Evolutionary conservation across 1,140 invertebrate genomes (phyloP).

Genomic region (Drosophila ficusphila): DNA sequence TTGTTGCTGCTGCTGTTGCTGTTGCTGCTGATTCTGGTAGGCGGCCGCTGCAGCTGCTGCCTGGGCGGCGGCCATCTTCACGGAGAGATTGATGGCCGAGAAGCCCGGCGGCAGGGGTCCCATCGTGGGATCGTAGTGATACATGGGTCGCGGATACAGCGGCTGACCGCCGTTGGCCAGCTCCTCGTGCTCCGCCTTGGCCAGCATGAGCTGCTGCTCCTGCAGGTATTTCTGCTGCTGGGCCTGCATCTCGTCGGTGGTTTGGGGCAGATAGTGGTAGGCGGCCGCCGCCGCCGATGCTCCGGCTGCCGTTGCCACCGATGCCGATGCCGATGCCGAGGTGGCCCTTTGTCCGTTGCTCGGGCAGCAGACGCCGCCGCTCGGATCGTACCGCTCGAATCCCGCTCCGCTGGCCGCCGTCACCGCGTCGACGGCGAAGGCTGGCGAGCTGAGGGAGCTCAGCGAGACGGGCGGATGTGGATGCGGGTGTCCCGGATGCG

Average conservation of each 20-base stretch:
- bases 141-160: constrained; percentile 91
- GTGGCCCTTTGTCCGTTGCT: constrained; percentile 69
- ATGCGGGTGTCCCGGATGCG: constrained; percentile 70
- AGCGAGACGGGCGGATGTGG: constrained; percentile 82
- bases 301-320: constrained; percentile 74
- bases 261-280: constrained; percentile 86
- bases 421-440: constrained; percentile 83
- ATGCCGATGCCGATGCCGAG: constrained; percentile 1
- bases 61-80: constrained; percentile 92
- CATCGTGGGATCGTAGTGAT: constrained; percentile 90
- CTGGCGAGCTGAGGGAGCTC: constrained; percentile 51
- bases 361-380: constrained; percentile 71
- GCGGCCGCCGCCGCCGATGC: constrained; percentile 84
- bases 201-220: constrained; percentile 87
- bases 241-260: constrained; percentile 71
- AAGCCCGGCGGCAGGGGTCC: constrained; percentile 88
- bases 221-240: constrained; percentile 87
- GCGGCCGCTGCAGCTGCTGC: constrained; percentile 85
- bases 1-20: constrained; percentile 69
- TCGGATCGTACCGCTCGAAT: constrained; percentile 91
- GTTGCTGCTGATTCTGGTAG: constrained; percentile 78
- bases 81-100: constrained; percentile 93
- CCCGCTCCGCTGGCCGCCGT: constrained; percentile 87
- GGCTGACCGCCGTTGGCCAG: constrained; percentile 86
- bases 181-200: constrained; percentile 88